These are phyloP conservation scores for Teleogryllus occipitalis DNA, from an alignment of 1,140 invertebrate species.

Conservation along the genomic window DNA sequence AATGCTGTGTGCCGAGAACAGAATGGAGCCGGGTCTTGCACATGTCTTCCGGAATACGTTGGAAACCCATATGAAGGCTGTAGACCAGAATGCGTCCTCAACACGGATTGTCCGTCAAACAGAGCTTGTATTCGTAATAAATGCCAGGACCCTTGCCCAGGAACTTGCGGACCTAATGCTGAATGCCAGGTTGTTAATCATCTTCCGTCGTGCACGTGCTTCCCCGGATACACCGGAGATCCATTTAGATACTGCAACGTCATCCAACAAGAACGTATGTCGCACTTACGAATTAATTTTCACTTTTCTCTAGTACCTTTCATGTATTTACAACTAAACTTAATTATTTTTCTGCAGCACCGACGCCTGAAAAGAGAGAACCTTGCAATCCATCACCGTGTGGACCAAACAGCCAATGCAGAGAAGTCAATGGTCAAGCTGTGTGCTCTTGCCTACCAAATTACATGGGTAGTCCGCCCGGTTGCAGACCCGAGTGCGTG, in stretches of 20 bases:
- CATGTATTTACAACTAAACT: conserved; percentile 25
- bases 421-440: conserved; percentile 35
- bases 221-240: conserved; percentile 62
- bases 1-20: conserved; percentile 61
- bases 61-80: conserved; percentile 67
- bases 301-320: conserved; percentile 31
- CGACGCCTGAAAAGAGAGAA: conserved; percentile 24
- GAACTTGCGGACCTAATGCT: conserved; percentile 66
- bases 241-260: conserved; percentile 55
- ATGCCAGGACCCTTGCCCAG: conserved; percentile 66
- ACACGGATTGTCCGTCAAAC: conserved; percentile 61
- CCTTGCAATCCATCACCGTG: conserved; percentile 33
- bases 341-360: conserved; percentile 28
- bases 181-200: conserved; percentile 67
- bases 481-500: conserved; percentile 30
- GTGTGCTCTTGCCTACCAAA: conserved; percentile 60
- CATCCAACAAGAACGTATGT: conserved; percentile 34
- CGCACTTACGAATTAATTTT: conserved; percentile 27
- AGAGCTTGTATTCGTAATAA: conserved; percentile 64
- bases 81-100: conserved; percentile 60
- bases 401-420: conserved; percentile 35
- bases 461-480: conserved; percentile 65
- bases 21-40: conserved; percentile 53
- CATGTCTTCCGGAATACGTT: conserved; percentile 54
- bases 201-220: conserved; percentile 60